Conservation (phyloP, 2,113 vertebrate genomes). For the Apodemus speciosus region DNA sequence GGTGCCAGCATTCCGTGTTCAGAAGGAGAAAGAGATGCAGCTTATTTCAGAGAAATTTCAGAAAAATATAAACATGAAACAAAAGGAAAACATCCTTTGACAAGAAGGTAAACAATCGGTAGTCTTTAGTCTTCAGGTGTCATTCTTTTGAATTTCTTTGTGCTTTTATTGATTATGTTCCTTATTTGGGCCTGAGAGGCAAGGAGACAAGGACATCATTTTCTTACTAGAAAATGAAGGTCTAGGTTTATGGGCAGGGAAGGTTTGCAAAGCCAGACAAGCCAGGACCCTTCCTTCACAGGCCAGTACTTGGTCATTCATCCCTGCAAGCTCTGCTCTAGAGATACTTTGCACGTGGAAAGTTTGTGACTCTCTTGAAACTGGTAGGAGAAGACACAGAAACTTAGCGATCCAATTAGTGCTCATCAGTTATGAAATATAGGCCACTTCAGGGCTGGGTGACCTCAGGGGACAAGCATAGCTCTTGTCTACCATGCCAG, state of each 20-base stretch:
- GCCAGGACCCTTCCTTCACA: not conserved
- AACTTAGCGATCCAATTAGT: not conserved
- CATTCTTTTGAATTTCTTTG: constrained; percentile 49
- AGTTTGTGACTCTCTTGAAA: not conserved
- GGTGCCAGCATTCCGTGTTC: not conserved
- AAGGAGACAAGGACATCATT: not conserved
- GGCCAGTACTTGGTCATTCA: not conserved
- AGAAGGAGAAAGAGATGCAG: not conserved
- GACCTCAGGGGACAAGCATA: not conserved
- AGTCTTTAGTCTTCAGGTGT: constrained; percentile 45
- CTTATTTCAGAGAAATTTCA: constrained; percentile 34
- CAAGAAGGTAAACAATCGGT: constrained; percentile 42
- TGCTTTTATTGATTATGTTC: constrained; percentile 57
- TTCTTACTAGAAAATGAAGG: not conserved
- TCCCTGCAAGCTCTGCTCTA: not conserved
- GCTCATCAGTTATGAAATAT: not conserved
- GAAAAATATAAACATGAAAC: constrained; percentile 57
- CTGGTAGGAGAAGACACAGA: not conserved
- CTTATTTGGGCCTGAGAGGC: not conserved
- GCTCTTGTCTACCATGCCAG: not conserved
- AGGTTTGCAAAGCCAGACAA: not conserved
- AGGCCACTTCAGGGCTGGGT: not conserved
- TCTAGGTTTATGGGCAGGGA: not conserved
- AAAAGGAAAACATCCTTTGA: constrained; percentile 63
- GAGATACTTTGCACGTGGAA: not conserved